phyloP scores from a whole-genome alignment of 2,888 invertebrate genomes.

The Xanthia icteritia region DNA sequence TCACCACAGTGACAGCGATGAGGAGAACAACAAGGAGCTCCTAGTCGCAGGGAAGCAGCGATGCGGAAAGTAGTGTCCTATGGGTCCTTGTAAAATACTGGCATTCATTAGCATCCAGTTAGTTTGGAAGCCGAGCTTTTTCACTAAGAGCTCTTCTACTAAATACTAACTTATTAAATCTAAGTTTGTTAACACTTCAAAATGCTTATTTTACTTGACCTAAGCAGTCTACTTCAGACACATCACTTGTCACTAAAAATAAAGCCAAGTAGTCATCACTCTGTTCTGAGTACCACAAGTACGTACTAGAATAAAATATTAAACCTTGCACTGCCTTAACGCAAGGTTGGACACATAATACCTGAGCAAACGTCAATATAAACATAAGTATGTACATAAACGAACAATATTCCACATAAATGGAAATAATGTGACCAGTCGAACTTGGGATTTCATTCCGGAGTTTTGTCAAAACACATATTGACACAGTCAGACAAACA shows the following conservation, averaged over 20 bases:
- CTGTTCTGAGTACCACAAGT: constrained; percentile 3
- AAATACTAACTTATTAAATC: not conserved
- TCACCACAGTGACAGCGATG: too few species aligned
- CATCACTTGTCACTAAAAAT: constrained; percentile 28
- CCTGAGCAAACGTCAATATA: constrained; percentile 9
- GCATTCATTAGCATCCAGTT: not conserved
- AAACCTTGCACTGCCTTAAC: constrained; percentile 19
- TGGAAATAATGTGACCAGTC: constrained; percentile 30
- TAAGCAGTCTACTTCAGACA: not conserved
- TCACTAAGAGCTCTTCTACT: not conserved
- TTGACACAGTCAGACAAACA: constrained; percentile 6
- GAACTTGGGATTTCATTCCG: not conserved
- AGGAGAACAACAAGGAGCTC: too few species aligned
- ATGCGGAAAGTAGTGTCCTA: too few species aligned
- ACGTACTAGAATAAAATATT: constrained; percentile 14
- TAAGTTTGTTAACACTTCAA: not conserved
- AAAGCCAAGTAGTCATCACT: constrained; percentile 3
- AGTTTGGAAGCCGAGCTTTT: not conserved
- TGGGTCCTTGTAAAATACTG: not conserved
- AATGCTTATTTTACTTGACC: constrained; percentile 13
- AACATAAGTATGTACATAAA: constrained; percentile 16
- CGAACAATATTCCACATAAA: constrained; percentile 31
- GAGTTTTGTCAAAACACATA: constrained; percentile 29
- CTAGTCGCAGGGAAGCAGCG: too few species aligned
- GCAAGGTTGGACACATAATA: constrained; percentile 30